A percentile compares a stretch with the other conserved stretches of the same genome.
These are phyloP conservation scores for Penaeus monodon DNA, from an alignment of 2,888 invertebrate genomes.

Conservation along the genomic window DNA sequence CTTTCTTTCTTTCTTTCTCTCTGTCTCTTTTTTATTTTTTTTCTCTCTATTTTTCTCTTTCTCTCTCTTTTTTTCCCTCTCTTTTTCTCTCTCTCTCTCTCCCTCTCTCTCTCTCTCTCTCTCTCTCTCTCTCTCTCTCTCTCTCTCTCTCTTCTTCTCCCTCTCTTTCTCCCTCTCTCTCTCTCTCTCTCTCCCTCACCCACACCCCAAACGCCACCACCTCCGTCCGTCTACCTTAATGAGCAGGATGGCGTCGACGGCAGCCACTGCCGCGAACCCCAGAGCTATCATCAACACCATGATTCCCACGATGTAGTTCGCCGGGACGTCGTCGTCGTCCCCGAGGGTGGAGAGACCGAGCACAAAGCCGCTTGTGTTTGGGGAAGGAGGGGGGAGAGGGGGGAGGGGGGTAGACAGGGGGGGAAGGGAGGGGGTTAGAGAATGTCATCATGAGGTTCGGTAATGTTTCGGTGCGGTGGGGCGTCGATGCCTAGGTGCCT, in stretches of 20 bases:
- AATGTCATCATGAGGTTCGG: no score
- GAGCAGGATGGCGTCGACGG: slow-evolving; percentile 84
- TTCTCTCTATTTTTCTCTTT: no score
- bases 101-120: no score
- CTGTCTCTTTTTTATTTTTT: no score
- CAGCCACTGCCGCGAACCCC: slow-evolving; percentile 82
- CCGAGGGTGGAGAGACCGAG: slow-evolving; percentile 69
- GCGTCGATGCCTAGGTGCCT: no score
- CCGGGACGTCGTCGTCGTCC: slow-evolving; percentile 87
- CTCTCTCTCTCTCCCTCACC: no score
- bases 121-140: no score
- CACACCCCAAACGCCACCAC: background rate
- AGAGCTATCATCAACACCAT: slow-evolving; percentile 83
- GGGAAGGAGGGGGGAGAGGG: background rate
- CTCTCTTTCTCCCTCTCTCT: no score
- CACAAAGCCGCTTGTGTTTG: slow-evolving; percentile 61
- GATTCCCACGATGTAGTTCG: slow-evolving; percentile 84
- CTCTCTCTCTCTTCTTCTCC: no score
- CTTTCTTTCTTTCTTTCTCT: accelerated
- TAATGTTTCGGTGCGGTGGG: no score
- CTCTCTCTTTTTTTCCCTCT: no score
- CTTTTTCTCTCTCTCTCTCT: no score
- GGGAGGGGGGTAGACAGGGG: background rate
- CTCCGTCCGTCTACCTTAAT: slow-evolving; percentile 79
- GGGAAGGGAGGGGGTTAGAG: background rate